Evolutionary conservation across 2,113 vertebrate genomes (phyloP).

Genomic region (Oryctolagus cuniculus): mOryCun1.1 NC_091448.1:40017001-40017500

Average conservation of each 20-base stretch:
- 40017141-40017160: background rate
- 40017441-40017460: background rate
- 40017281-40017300: background rate
- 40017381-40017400: background rate
- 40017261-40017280: background rate
- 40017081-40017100: constrained; percentile 35
- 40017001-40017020: constrained; percentile 41
- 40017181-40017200: background rate
- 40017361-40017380: background rate
- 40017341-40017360: background rate
- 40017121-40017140: background rate
- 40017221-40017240: background rate
- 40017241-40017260: background rate
- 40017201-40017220: background rate
- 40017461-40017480: background rate
- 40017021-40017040: constrained; percentile 58
- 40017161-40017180: background rate
- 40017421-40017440: background rate
- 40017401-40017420: background rate
- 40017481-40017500: background rate
- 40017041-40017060: background rate
- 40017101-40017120: background rate
- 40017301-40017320: background rate
- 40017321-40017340: background rate
- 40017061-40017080: constrained; percentile 29